Evolutionary conservation across 2,888 invertebrate genomes (phyloP), one percentile per base, ranked within the genome.

Genomic region (Mythimna lalbum): DNA sequence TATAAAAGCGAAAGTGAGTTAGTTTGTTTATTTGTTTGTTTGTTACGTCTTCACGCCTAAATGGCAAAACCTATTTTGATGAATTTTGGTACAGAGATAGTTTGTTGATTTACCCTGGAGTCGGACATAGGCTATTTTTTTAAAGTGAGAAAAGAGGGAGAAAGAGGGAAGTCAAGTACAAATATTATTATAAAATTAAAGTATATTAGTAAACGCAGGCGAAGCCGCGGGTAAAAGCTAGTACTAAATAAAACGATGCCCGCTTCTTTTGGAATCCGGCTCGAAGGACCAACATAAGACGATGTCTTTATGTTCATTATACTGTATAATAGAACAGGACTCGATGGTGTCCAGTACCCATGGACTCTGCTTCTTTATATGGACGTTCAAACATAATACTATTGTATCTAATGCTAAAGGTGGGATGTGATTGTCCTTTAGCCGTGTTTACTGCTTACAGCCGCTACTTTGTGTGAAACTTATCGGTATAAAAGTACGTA

Each of bases 301-400:
- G 23, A 57, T 31, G 17, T 56, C 27, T 61, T 62, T 76, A 76
- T 57, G 27, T 43, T 27, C 14, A 78, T 23, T 50, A 50, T n/a
- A 50, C 36, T 47, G 70, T 55, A 60, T 60, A 55, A 47, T 60
- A 55, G 17, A 17, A 50, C 7, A 49, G 4, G 43, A 50, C 53
- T 43, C 27, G 77, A 77, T 27, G 36, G 14, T 5, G 5, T 39
- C 53, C 17, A 50, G 27, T 5, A 9, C 12, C 21, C 17, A 49
- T n/a, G 49, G 62, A 47, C 57, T 33, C 19, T 9, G 27, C 17
- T 36, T 73, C 43, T 61, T 76, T 56, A 56, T 12, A 23, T 61
- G 50, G 50, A 69, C 55, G 33, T 27, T 43, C 7, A 2, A n/a
- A 23, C 27, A 57, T 50, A 73, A 52, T 47, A 61, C 55, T 50